Percentiles rank a stretch among this genome's conserved stretches.
phyloP scores from a whole-genome alignment of 2,888 invertebrate genomes.

The Aspidiotus rigidus region DNA sequence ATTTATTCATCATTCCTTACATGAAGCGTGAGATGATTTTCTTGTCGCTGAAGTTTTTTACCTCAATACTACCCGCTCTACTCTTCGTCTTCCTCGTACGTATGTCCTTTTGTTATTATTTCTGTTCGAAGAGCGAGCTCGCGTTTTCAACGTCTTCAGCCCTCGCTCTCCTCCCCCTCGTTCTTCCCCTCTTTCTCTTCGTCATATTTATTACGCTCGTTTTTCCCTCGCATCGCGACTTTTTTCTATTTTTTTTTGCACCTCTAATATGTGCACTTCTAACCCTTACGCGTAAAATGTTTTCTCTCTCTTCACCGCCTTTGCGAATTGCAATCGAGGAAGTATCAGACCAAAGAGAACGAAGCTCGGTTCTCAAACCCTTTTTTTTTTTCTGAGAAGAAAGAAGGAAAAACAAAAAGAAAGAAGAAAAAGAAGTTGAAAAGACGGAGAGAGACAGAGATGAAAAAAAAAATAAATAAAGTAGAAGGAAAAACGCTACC shows the following conservation, averaged over 20 bases:
- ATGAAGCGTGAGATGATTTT: conserved; percentile 24
- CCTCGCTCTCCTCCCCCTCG: neutral
- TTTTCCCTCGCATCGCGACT: conserved; percentile 3
- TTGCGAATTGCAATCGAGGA: conserved; percentile 19
- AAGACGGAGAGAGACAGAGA: neutral
- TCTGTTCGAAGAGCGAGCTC: conserved; percentile 18
- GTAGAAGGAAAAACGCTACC: conserved; percentile 15
- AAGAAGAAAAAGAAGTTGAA: neutral
- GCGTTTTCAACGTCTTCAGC: neutral
- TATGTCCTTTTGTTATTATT: conserved; percentile 20
- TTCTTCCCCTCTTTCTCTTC: conserved; percentile 25
- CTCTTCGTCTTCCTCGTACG: conserved; percentile 15
- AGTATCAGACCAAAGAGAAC: conserved; percentile 27
- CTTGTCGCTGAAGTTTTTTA: conserved; percentile 18
- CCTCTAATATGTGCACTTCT: conserved; percentile 30
- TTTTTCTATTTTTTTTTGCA: conserved; percentile 29
- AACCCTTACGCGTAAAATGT: conserved; percentile 30
- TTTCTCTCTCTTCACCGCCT: conserved; percentile 20
- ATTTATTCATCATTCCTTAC: conserved; percentile 24
- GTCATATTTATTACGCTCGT: neutral
- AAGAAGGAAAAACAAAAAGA: neutral
- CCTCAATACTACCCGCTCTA: neutral
- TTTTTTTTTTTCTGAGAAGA: conserved; percentile 15
- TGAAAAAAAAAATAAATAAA: conserved; percentile 17
- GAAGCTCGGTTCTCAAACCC: conserved; percentile 31